Conservation (phyloP, 2,888 invertebrate genomes). For the Tenthredo scrophulariae region DNA sequence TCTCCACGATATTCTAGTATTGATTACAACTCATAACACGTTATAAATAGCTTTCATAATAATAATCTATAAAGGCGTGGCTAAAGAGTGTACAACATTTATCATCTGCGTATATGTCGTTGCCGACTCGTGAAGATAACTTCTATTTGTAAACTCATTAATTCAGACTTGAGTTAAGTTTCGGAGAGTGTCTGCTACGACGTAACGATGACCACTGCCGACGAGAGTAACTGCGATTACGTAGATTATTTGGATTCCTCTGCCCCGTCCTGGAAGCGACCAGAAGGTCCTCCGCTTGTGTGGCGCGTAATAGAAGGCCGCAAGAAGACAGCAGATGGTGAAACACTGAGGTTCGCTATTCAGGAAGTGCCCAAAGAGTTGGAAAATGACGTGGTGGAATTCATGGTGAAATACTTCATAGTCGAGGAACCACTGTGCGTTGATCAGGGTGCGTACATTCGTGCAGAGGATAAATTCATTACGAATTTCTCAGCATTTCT, state of each 20-base stretch:
- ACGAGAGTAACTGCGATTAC: slow-evolving; percentile 57
- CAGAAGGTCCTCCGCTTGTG: slow-evolving; percentile 67
- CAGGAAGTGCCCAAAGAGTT: slow-evolving; percentile 72
- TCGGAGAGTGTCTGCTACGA: not conserved
- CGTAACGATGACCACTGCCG: slow-evolving; percentile 6
- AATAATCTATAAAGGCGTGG: not conserved
- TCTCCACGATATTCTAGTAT: not conserved
- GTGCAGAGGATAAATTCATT: not conserved
- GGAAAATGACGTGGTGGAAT: slow-evolving; percentile 67
- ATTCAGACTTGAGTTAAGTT: not conserved
- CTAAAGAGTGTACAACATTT: not conserved
- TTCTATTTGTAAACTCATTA: not conserved
- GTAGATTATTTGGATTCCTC: not conserved
- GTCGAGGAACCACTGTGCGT: slow-evolving; percentile 12
- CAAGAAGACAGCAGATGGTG: slow-evolving; percentile 54
- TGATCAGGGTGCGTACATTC: slow-evolving; percentile 37
- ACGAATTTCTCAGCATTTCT: not conserved
- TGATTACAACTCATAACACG: not conserved
- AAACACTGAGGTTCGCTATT: slow-evolving; percentile 65
- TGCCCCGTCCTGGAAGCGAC: slow-evolving; percentile 58
- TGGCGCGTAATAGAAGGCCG: slow-evolving; percentile 67
- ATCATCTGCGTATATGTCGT: not conserved
- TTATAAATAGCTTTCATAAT: not conserved
- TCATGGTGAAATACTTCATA: slow-evolving; percentile 23
- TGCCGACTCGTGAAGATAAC: not conserved